These are phyloP conservation scores for Amphipoea oculea DNA, from an alignment of 2,888 invertebrate species.

Conservation along the genomic window DNA sequence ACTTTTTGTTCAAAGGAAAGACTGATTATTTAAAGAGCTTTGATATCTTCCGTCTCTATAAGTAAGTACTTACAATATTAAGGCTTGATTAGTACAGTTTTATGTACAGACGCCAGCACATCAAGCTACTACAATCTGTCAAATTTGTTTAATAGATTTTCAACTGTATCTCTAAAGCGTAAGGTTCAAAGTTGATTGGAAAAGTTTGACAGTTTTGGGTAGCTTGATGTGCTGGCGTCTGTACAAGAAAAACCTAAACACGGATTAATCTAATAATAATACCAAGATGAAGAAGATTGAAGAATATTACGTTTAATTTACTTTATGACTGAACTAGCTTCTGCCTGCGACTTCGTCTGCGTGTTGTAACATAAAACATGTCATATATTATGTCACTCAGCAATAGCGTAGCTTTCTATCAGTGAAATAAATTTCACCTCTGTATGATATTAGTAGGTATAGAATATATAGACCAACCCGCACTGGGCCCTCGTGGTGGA, in stretches of 20 bases:
- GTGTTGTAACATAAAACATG: not conserved
- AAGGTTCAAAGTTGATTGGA: too few relatives aligned
- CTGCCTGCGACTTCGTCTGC: not conserved
- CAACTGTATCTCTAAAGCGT: too few relatives aligned
- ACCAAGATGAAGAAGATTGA: not conserved
- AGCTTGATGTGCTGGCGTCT: too few relatives aligned
- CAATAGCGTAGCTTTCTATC: not conserved
- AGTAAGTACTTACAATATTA: not conserved
- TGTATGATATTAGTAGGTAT: too few relatives aligned
- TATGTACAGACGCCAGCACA: too few relatives aligned
- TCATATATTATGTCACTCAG: not conserved
- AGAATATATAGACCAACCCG: too few relatives aligned
- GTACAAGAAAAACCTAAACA: not conserved
- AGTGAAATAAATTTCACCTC: not conserved
- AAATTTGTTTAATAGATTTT: too few relatives aligned
- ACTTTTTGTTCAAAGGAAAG: not conserved
- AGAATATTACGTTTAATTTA: constrained; percentile 2
- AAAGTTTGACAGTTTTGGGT: too few relatives aligned
- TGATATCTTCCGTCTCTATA: not conserved
- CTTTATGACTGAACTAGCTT: not conserved
- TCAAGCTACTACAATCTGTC: too few relatives aligned
- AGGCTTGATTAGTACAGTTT: not conserved
- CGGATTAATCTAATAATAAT: not conserved
- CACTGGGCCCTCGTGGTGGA: too few relatives aligned
- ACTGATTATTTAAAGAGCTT: not conserved